A percentile compares a stretch with the other conserved stretches of the same genome.
Evolutionary conservation across 2,888 invertebrate species (phyloP).

Genomic region (Rotaria socialis): DNA sequence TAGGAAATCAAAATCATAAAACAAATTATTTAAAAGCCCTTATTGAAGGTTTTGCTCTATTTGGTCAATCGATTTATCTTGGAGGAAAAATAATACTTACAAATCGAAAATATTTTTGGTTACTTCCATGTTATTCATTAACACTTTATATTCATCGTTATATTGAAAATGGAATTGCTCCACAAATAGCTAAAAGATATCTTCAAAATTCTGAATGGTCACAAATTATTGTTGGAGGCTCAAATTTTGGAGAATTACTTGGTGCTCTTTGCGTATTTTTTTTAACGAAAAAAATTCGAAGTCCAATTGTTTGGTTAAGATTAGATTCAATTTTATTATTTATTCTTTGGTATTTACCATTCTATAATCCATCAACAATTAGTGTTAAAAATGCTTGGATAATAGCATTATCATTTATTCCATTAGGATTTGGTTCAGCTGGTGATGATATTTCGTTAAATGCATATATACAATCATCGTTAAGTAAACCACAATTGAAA

Average conservation of each 20-base stretch:
- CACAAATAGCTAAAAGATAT: not conserved
- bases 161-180: conserved; percentile 8
- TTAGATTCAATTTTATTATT: conserved; percentile 3
- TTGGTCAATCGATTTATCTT: not conserved
- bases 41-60: not conserved
- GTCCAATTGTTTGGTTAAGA: not conserved
- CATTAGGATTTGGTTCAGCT: not conserved
- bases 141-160: conserved; percentile 15
- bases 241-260: not conserved
- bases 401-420: not conserved
- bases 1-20: not conserved
- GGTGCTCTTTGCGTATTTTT: not conserved
- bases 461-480: not conserved
- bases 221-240: conserved; percentile 11
- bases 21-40: not conserved
- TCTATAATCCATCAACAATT: not conserved
- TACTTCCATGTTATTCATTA: not conserved
- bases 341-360: not conserved
- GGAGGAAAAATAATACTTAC: conserved; percentile 13
- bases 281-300: not conserved
- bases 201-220: conserved; percentile 7
- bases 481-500: not conserved
- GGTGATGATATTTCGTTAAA: not conserved
- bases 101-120: conserved; percentile 11
- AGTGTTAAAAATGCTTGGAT: conserved; percentile 12